phyloP scores from a whole-genome alignment of 2,888 invertebrate species.

The Hypsopygia costalis region DNA sequence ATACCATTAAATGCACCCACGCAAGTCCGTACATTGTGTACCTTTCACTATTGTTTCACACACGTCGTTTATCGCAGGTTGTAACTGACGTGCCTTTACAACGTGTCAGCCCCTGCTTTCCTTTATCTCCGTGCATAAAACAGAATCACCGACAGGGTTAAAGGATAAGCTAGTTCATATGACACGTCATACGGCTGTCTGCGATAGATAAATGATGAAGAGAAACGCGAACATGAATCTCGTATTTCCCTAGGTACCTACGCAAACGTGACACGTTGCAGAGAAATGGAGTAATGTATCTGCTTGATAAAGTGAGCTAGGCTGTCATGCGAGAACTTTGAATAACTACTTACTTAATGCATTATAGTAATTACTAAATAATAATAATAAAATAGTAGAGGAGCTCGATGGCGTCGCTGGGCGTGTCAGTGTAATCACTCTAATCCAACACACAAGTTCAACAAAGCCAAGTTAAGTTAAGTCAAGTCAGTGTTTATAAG shows the following conservation, averaged over 20 bases:
- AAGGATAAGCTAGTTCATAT: conserved; percentile 4
- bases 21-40: neutral
- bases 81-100: neutral
- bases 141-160: neutral
- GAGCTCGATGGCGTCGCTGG: no score
- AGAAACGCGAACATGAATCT: conserved; percentile 34
- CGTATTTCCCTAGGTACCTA: conserved; percentile 44
- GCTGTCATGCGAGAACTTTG: no score
- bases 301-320: no score
- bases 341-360: no score
- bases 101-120: neutral
- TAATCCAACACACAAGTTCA: no score
- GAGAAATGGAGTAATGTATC: neutral
- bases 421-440: no score
- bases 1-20: no score
- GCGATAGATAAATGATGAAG: conserved; percentile 36
- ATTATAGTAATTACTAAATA: no score
- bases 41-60: neutral
- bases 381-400: no score
- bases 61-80: neutral
- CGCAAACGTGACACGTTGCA: conserved; percentile 30
- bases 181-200: conserved; percentile 25
- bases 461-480: no score
- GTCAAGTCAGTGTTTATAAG: no score
- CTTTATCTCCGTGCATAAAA: conserved; percentile 1